Evolutionary conservation across 2,888 invertebrate species (phyloP).

Genomic region (Oegoconia quadripuncta): DNA sequence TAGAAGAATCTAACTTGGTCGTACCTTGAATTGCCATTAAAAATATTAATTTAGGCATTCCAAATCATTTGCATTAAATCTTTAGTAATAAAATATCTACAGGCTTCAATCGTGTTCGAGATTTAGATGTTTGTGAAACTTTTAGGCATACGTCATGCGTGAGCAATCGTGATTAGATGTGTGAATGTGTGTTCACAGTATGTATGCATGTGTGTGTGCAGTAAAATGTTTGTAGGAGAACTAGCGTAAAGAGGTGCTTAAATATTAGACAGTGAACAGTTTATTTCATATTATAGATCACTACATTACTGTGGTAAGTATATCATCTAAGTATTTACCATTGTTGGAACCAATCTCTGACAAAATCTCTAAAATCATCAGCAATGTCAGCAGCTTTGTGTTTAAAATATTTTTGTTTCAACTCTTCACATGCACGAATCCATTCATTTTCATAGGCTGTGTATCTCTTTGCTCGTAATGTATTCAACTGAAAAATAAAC

Average conservation of each 20-base stretch:
- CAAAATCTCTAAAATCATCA: constrained; percentile 47
- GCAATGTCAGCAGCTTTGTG: constrained; percentile 30
- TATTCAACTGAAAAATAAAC: constrained; percentile 20
- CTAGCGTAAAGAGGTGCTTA: no score
- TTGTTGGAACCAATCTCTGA: constrained; percentile 53
- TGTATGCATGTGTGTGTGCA: no score
- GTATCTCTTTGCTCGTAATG: constrained; percentile 14
- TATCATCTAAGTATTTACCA: constrained; percentile 35
- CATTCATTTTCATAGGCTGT: constrained; percentile 35
- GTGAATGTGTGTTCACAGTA: no score
- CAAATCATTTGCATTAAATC: no score
- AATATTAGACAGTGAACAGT: constrained; percentile 4
- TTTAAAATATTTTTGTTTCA: constrained; percentile 34
- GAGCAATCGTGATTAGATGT: no score
- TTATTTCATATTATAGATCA: background rate
- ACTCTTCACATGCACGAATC: constrained; percentile 23
- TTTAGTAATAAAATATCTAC: no score
- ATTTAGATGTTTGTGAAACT: no score
- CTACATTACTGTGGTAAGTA: background rate
- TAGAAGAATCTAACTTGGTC: constrained; percentile 43
- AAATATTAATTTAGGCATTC: no score
- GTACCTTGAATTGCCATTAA: constrained; percentile 48
- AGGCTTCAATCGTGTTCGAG: no score
- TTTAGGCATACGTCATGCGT: no score
- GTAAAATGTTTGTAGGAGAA: no score